Evolutionary conservation across 2,113 vertebrate genomes (phyloP).

Genomic region (Gymnogyps californianus): DNA sequence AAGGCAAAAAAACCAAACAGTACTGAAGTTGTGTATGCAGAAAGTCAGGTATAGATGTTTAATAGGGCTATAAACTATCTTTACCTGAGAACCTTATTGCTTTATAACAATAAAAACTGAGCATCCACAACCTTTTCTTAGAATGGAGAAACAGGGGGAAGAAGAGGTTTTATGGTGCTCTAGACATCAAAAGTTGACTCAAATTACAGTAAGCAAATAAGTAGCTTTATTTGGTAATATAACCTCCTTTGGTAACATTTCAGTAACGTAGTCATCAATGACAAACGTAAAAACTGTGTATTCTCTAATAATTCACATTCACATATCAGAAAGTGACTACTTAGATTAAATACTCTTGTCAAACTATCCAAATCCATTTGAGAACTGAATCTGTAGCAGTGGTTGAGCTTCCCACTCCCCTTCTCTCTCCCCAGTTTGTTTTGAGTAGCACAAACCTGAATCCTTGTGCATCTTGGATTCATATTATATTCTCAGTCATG

Average conservation of each 20-base stretch:
- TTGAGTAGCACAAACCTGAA: background rate
- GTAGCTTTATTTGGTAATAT: background rate
- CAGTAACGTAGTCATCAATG: background rate
- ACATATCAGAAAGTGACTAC: background rate
- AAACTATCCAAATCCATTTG: background rate
- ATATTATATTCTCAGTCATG: slow-evolving; percentile 36
- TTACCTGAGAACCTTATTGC: background rate
- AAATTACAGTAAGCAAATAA: background rate
- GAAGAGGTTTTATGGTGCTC: background rate
- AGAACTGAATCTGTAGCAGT: background rate
- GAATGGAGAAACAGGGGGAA: background rate
- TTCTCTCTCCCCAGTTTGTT: background rate
- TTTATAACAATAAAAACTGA: background rate
- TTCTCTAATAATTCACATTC: background rate
- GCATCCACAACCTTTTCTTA: background rate
- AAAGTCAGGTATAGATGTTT: background rate
- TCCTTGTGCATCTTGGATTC: slow-evolving; percentile 28
- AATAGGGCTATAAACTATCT: background rate
- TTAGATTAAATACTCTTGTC: background rate
- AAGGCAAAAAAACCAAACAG: background rate
- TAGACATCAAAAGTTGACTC: background rate
- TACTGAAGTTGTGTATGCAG: background rate
- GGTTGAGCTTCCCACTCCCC: background rate
- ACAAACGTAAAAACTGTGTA: background rate
- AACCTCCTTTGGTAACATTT: background rate